Evolutionary conservation across 2,113 vertebrate species (phyloP), one percentile per base, ranked within the genome.

Genomic region (Cinclus mexicanus): DNA sequence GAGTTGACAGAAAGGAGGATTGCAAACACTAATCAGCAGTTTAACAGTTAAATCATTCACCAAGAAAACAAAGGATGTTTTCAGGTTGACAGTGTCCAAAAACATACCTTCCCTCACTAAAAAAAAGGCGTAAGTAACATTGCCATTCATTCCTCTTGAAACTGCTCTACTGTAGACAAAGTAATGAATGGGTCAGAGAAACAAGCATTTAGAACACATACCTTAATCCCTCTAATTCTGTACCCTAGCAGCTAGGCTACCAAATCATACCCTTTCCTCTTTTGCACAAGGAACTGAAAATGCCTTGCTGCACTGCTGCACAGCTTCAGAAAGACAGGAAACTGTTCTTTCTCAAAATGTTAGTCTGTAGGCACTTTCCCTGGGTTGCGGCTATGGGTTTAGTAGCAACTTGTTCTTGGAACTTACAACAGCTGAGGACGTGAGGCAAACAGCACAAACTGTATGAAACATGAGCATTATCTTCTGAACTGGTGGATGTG

Each of bases 341-440:
- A 63, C 16, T 39, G 1, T 4, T 60, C 8, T 25, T 72, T 71
- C 52, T 57, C 10, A 5, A 63, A 82, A 89, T 29, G 18, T 29
- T 29, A 39, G 37, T 10, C 31, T 70, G 26, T n/a, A 83, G 49
- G 21, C 0, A 0, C 14, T 35, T 55, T 59, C 17, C 23, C 56
- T 11, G 1, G 5, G 4, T 20, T 63, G n/a, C 8, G 6, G 25
- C 53, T 50, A 21, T 7, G 39, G 12, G 14, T 87, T 93, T 71
- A 63, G 11, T 16, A 55, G 12, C 14, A 85, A 68, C 14, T 71
- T 61, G 5, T 37, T 86, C 57, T 41, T 50, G 21, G 41, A 83
- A 63, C 15, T 68, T 1, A 0, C 16, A 94, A 12, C 39, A 63
- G 26, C 28, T 59, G 19, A 60, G 4, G 26, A 81, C 50, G 47